Conservation (phyloP, 2,113 vertebrate species). For the Ptyas mucosa region DNA sequence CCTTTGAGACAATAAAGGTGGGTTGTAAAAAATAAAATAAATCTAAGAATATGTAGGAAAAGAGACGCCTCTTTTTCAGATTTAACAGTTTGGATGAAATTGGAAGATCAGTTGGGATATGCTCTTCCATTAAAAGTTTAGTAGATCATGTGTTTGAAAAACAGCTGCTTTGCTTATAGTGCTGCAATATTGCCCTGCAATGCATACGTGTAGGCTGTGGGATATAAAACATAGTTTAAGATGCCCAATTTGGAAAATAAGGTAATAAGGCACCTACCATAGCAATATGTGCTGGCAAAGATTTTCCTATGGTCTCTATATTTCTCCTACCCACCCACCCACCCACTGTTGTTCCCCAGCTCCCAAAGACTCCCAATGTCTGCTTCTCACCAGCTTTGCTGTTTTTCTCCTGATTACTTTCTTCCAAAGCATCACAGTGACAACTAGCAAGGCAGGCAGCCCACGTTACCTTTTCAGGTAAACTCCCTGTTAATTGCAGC, state of each 20-base stretch:
- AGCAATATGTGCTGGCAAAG: too few relatives aligned
- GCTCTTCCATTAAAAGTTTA: background rate
- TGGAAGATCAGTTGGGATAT: background rate
- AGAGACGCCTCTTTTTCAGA: background rate
- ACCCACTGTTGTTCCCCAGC: background rate
- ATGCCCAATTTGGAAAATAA: background rate
- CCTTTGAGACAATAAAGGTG: background rate
- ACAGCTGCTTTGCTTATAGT: background rate
- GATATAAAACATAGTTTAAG: background rate
- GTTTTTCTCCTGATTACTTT: background rate
- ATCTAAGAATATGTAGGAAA: background rate
- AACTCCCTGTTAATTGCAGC: background rate
- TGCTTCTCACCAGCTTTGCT: background rate
- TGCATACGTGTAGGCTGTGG: background rate
- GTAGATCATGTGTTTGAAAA: background rate
- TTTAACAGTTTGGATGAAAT: background rate
- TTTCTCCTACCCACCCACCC: background rate
- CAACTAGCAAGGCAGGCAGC: background rate
- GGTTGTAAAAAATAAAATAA: background rate
- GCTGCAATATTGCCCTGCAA: background rate
- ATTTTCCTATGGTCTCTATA: background rate
- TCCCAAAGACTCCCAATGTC: background rate
- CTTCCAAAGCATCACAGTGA: background rate
- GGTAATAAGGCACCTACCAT: background rate
- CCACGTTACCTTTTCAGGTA: background rate